Evolutionary conservation across 2,888 invertebrate species (phyloP).

Genomic region (Nymphalis c-album): DNA sequence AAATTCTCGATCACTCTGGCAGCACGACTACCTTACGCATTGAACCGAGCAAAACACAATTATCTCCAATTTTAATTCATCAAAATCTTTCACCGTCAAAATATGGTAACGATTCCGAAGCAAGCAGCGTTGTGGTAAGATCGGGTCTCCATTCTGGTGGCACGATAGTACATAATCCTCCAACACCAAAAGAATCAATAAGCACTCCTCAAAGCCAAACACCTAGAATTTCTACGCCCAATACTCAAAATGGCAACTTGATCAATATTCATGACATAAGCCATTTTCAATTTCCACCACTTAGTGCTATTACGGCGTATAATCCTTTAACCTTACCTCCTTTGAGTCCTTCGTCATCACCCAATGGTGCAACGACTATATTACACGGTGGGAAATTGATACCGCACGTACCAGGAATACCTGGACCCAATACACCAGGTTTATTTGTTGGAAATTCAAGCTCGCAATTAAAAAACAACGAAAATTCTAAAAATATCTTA

Average conservation of each 20-base stretch:
- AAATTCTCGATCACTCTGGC: conserved; percentile 86
- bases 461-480: conserved; percentile 52
- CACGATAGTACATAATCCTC: conserved; percentile 85
- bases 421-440: conserved; percentile 87
- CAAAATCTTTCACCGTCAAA: conserved; percentile 75
- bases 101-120: conserved; percentile 72
- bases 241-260: conserved; percentile 70
- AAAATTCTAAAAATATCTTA: conserved; percentile 48
- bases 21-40: conserved; percentile 86
- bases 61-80: conserved; percentile 80
- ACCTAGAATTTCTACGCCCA: conserved; percentile 80
- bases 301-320: conserved; percentile 86
- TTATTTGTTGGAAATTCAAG: conserved; percentile 59
- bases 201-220: conserved; percentile 73
- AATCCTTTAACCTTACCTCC: conserved; percentile 85
- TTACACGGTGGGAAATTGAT: conserved; percentile 88
- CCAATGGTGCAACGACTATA: conserved; percentile 84
- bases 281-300: conserved; percentile 85
- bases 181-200: conserved; percentile 73
- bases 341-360: conserved; percentile 67
- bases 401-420: conserved; percentile 93
- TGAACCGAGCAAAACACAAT: conserved; percentile 82
- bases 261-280: conserved; percentile 76
- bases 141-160: conserved; percentile 92
- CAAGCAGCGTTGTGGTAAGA: conserved; percentile 88